A percentile compares a stretch with the other conserved stretches of the same genome.
phyloP scores from a whole-genome alignment of 2,888 invertebrate species.

The Pelosia muscerda region DNA sequence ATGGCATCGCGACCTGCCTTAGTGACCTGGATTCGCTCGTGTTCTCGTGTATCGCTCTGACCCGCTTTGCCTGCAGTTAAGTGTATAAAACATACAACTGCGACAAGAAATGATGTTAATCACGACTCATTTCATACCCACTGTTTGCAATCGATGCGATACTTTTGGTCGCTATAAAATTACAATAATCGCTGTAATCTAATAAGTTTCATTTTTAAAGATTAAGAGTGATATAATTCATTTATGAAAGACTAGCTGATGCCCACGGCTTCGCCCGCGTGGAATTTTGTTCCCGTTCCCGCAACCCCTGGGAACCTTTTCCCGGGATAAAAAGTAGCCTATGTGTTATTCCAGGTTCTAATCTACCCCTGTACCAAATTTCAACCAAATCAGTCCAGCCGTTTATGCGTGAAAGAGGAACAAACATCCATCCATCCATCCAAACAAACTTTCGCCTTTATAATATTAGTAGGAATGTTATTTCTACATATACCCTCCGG shows the following conservation, averaged over 20 bases:
- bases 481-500: not conserved
- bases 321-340: no score
- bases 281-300: no score
- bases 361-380: no score
- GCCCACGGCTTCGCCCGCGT: no score
- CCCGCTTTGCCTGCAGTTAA: slow-evolving; percentile 63
- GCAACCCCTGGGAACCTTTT: no score
- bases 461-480: no score
- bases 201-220: not conserved
- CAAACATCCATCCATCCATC: no score
- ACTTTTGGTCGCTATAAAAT: not conserved
- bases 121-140: not conserved
- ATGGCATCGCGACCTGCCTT: slow-evolving; percentile 68
- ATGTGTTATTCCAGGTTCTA: no score
- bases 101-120: slow-evolving; percentile 9
- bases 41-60: slow-evolving; percentile 56
- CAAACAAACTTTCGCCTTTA: no score
- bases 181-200: not conserved
- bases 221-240: not conserved
- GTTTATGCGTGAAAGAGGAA: no score
- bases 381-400: no score
- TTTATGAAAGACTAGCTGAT: no score
- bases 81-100: not conserved
- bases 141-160: not conserved
- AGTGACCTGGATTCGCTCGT: slow-evolving; percentile 71